Conservation (phyloP, 2,113 vertebrate species). For the Cyanoliseus patagonus region DNA sequence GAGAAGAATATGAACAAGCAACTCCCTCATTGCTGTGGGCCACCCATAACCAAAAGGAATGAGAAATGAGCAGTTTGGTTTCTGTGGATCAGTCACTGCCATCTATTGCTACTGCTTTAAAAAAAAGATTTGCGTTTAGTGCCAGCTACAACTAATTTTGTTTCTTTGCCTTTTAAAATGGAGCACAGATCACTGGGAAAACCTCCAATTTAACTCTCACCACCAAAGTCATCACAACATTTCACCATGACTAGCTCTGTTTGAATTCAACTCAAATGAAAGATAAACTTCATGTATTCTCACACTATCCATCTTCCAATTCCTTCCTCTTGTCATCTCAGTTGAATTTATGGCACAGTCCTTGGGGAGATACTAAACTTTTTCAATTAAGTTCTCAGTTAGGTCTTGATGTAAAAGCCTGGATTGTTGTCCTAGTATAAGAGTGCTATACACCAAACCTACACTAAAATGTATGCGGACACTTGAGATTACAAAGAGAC, state of each 20-base stretch:
- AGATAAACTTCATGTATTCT: not conserved
- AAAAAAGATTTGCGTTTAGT: not conserved
- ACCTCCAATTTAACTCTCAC: not conserved
- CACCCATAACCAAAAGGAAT: not conserved
- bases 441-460: not conserved
- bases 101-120: not conserved
- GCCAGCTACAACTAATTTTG: conserved; percentile 2
- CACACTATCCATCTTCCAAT: not conserved
- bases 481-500: not conserved
- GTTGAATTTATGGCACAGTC: not conserved
- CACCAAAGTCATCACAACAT: not conserved
- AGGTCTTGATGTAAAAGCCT: not conserved
- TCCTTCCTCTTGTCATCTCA: not conserved
- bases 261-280: not conserved
- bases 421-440: not conserved
- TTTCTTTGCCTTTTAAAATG: conserved; percentile 11
- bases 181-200: not conserved
- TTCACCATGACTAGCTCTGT: not conserved
- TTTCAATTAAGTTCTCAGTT: not conserved
- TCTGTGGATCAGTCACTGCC: not conserved
- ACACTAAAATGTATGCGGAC: not conserved
- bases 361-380: not conserved
- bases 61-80: conserved; percentile 20
- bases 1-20: conserved; percentile 10
- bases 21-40: not conserved